These are phyloP conservation scores for Nomada goodeniana DNA, from an alignment of 2,888 invertebrate genomes.

Conservation along the genomic window DNA sequence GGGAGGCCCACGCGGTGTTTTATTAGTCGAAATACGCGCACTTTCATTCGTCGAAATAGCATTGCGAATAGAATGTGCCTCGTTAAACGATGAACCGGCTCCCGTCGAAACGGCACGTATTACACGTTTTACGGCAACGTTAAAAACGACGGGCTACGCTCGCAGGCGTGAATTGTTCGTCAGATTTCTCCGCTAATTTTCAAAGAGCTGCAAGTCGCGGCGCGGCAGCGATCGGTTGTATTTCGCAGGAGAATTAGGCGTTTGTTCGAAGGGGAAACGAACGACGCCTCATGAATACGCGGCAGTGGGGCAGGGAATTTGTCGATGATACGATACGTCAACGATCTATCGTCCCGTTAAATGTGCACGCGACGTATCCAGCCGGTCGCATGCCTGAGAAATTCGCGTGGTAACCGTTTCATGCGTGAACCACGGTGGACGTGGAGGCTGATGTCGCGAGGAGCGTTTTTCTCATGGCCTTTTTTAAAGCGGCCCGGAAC, in stretches of 20 bases:
- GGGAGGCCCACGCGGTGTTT: constrained; percentile 43
- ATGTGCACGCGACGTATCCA: constrained; percentile 6
- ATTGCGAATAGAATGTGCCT: constrained; percentile 39
- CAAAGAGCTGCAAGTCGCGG: not conserved
- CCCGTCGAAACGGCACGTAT: constrained; percentile 24
- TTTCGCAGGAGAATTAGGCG: not conserved
- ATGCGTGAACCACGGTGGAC: constrained; percentile 37
- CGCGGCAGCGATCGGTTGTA: not conserved
- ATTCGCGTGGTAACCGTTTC: constrained; percentile 41
- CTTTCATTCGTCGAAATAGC: constrained; percentile 25
- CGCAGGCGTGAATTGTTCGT: constrained; percentile 24
- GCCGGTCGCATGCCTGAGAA: constrained; percentile 25
- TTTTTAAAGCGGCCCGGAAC: constrained; percentile 58
- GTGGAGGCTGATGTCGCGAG: constrained; percentile 14
- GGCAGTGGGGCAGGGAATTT: not conserved
- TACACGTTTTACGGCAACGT: constrained; percentile 10
- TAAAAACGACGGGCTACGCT: constrained; percentile 6
- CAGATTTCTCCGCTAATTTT: constrained; percentile 9
- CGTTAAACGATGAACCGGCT: constrained; percentile 34
- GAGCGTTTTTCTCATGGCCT: constrained; percentile 53
- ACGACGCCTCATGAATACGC: not conserved
- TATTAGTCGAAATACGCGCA: constrained; percentile 41
- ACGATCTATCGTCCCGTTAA: constrained; percentile 20
- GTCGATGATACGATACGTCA: not conserved
- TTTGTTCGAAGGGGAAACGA: not conserved